Conservation (phyloP, 2,113 vertebrate species). For the Oryctolagus cuniculus region mOryCun1.1 NC_091437.1:62778501-62779000, state of each 20-base stretch:
- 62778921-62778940: neutral
- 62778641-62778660: neutral
- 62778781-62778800: neutral
- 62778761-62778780: neutral
- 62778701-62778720: neutral
- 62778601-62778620: neutral
- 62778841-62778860: neutral
- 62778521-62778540: neutral
- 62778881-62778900: neutral
- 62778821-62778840: neutral
- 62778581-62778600: neutral
- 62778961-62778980: neutral
- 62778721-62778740: neutral
- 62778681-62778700: neutral
- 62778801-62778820: neutral
- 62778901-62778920: neutral
- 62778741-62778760: constrained; percentile 20
- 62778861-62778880: neutral
- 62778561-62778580: neutral
- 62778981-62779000: neutral
- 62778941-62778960: neutral
- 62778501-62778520: neutral
- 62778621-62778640: no score
- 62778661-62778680: neutral
- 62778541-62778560: neutral